phyloP scores from a whole-genome alignment of 2,888 invertebrate species.

The Nemurella pictetii region DNA sequence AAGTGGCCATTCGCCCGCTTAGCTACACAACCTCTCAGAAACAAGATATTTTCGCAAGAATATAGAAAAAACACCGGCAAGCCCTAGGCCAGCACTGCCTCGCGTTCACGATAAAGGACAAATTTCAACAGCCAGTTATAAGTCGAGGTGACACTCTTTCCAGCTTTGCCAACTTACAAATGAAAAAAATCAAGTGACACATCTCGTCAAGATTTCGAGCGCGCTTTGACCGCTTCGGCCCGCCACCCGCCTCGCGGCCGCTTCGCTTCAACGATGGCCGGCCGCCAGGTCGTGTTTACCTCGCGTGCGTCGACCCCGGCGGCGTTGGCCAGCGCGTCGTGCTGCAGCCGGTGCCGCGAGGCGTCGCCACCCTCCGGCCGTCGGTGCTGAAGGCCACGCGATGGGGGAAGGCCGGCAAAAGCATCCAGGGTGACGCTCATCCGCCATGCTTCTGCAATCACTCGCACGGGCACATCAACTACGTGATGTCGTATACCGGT shows the following conservation, averaged over 20 bases:
- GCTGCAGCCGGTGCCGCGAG: not conserved
- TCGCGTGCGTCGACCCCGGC: not conserved
- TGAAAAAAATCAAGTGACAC: not conserved
- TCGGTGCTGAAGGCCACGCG: conserved; percentile 35
- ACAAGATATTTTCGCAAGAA: not conserved
- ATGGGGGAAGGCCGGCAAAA: conserved; percentile 34
- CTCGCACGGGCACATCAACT: conserved; percentile 30
- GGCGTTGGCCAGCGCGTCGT: not conserved
- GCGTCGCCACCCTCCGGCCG: conserved; percentile 31
- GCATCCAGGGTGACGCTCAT: conserved; percentile 36
- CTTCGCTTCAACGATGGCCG: not conserved
- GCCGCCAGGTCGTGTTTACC: not conserved
- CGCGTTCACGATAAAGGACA: not conserved
- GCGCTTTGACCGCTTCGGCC: not conserved
- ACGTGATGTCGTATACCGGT: conserved; percentile 31
- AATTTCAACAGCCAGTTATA: not conserved
- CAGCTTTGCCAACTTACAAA: not conserved
- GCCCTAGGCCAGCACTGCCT: not conserved
- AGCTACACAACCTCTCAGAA: not conserved
- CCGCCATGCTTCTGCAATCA: conserved; percentile 37
- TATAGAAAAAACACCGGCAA: not conserved
- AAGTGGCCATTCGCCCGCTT: not conserved
- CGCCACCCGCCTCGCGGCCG: not conserved
- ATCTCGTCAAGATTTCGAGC: not conserved
- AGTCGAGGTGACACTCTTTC: not conserved